Evolutionary conservation across 2,888 invertebrate genomes (phyloP).

Genomic region (Heliconius charithonia): DNA sequence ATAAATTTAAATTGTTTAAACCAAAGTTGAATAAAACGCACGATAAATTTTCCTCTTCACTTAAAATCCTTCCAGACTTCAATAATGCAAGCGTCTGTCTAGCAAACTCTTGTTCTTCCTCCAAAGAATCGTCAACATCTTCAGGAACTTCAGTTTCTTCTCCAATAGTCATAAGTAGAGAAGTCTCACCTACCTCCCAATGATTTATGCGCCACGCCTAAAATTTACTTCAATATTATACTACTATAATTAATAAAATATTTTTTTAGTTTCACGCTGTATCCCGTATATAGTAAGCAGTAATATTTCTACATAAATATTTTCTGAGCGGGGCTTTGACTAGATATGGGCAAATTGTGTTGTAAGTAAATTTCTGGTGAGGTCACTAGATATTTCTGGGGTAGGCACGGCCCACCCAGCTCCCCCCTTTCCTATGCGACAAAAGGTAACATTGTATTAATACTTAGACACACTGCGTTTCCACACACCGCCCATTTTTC

Average conservation of each 20-base stretch:
- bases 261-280: too few relatives aligned
- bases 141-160: conserved; percentile 60
- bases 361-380: too few relatives aligned
- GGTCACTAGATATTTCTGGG: too few relatives aligned
- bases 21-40: conserved; percentile 44
- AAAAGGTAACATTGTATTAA: too few relatives aligned
- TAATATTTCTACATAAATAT: too few relatives aligned
- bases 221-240: neutral
- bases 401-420: too few relatives aligned
- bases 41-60: conserved; percentile 70
- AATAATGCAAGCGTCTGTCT: conserved; percentile 62
- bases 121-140: conserved; percentile 1
- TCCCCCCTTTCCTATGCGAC: too few relatives aligned
- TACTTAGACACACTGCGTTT: too few relatives aligned
- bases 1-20: neutral
- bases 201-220: conserved; percentile 68
- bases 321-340: too few relatives aligned
- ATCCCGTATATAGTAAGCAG: too few relatives aligned
- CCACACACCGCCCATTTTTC: too few relatives aligned
- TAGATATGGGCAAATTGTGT: too few relatives aligned
- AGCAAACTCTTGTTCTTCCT: conserved; percentile 64
- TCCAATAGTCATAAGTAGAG: conserved; percentile 53
- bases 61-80: conserved; percentile 61
- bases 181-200: conserved; percentile 69
- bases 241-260: neutral